These are phyloP conservation scores for Aldabrachelys gigantea DNA, from an alignment of 2,113 vertebrate species.

Conservation along the genomic window DNA sequence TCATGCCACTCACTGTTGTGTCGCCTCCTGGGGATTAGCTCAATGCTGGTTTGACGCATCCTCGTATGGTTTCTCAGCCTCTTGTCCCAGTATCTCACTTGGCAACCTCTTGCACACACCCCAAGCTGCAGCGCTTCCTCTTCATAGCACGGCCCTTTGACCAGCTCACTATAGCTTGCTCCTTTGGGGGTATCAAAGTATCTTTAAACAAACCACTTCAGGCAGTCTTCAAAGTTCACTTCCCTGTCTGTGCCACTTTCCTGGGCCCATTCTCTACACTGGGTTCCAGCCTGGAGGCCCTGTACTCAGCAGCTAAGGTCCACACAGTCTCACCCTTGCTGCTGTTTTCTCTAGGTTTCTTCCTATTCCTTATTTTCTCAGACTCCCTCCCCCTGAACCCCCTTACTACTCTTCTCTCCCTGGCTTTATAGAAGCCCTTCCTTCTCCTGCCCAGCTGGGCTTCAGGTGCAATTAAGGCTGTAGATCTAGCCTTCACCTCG, in stretches of 20 bases:
- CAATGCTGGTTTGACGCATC: not conserved
- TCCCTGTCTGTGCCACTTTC: not conserved
- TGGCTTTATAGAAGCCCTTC: not conserved
- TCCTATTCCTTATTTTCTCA: not conserved
- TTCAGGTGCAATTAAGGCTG: not conserved
- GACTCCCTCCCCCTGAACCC: not conserved
- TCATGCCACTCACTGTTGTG: not conserved
- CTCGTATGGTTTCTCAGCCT: not conserved
- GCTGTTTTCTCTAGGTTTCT: not conserved
- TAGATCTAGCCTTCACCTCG: not conserved
- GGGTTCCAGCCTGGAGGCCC: not conserved
- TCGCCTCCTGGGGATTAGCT: not conserved
- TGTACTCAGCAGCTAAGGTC: not conserved
- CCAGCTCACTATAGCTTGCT: not conserved
- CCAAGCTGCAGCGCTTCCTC: not conserved
- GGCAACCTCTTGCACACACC: not conserved
- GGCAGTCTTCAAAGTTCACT: not conserved
- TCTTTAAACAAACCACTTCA: not conserved
- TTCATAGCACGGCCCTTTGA: not conserved
- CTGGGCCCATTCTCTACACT: not conserved
- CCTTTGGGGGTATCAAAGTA: not conserved
- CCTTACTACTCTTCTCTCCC: not conserved
- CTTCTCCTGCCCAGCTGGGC: not conserved
- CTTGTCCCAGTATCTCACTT: not conserved
- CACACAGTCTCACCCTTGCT: not conserved